Evolutionary conservation across 2,888 invertebrate species (phyloP), one percentile per base, ranked within the genome.

Genomic region (Callinectes sapidus): DNA sequence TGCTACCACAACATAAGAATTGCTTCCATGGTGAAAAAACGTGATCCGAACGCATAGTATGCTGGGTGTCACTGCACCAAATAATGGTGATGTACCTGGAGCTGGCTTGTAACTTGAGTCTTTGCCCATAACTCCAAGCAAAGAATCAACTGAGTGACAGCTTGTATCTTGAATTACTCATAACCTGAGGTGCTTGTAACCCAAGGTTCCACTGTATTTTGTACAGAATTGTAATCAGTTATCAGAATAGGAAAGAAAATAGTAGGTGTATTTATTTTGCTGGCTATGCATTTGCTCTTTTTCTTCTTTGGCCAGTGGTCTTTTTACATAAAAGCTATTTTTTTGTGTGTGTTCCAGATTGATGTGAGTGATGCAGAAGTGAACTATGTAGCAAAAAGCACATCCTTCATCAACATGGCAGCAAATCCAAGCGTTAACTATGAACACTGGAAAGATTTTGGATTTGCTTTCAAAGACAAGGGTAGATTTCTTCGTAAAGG

Each of bases 361-460:
- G 91, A 88, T 18, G 90, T 87, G 81, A 93, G 95, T 42, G 95
- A 95, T 16, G 90, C 95, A 0, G 95, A 96, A 91, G 95, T 96
- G 35, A 92, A 95, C 18, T 94, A 94, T 0, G 95, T 96, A 28
- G 95, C 95, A 18, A 93, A 95, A 3, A 96, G 96, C 95, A 96
- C 96, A 92, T 95, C 95, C 71, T 96, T 96, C 95, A 94, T 95
- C 18, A 95, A 95, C 81, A 96, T 96, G 96, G 95, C 96, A 92
- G 92, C 95, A 13, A 96, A 96, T 95, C 95, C 96, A 23, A 95
- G 95, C 89, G 96, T 96, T 14, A 96, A 96, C 95, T 95, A 95
- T 71, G 95, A 95, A 39, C 95, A 96, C 94, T 96, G 96, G 95
- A 95, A 96, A 93, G 95, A 95, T 23, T 94, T 95, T 28, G 96